phyloP scores from a whole-genome alignment of 2,797 vertebrate genomes.

The Diglossa cyanea region DNA sequence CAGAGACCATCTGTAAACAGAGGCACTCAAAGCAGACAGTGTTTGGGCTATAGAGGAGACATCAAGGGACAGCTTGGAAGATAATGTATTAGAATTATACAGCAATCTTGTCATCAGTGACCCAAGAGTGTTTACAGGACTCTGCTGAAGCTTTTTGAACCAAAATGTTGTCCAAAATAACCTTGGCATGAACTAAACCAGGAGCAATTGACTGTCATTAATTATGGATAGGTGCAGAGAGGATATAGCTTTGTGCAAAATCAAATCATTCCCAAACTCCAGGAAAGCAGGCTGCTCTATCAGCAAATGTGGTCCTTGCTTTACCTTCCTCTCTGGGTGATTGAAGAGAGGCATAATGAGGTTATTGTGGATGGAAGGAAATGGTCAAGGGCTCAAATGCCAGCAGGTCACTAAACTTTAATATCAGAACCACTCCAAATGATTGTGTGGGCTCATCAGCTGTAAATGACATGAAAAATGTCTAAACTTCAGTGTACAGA shows the following conservation, averaged over 20 bases:
- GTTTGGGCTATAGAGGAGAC: not conserved
- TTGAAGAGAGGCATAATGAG: not conserved
- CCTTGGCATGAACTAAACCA: not conserved
- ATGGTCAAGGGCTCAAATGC: not conserved
- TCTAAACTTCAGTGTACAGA: not conserved
- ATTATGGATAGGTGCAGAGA: not conserved
- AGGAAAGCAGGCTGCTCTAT: not conserved
- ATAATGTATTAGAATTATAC: not conserved
- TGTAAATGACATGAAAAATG: not conserved
- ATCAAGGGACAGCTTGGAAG: not conserved
- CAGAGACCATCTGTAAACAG: conserved; percentile 25
- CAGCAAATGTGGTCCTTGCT: not conserved
- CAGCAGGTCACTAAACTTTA: not conserved
- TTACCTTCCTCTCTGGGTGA: not conserved
- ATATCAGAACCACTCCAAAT: not conserved
- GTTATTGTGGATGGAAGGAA: not conserved
- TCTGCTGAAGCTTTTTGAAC: not conserved
- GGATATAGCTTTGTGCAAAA: not conserved
- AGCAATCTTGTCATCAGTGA: not conserved
- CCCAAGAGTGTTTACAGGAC: not conserved
- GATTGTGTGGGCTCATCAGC: not conserved
- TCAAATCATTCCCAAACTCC: not conserved
- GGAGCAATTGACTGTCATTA: not conserved
- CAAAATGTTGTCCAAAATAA: not conserved
- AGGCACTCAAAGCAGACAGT: not conserved